Base-by-base conservation (phyloP, 2,113 vertebrate genomes). In the Poecile atricapillus region DNA sequence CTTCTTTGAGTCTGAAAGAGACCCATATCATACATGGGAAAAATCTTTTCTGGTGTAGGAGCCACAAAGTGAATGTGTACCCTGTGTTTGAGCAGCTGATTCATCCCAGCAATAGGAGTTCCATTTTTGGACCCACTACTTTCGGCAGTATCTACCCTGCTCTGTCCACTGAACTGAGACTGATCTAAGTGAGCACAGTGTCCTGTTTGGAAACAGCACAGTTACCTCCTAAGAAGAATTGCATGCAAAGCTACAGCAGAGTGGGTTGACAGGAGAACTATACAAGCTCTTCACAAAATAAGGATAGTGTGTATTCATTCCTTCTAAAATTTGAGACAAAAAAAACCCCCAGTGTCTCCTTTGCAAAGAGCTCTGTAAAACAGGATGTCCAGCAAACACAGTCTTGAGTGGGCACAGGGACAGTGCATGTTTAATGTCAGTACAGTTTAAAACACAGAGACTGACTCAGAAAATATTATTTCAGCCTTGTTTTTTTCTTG, bases 101-200 rank as follows among this genome's bases (percentile, higher is more conserved):
- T 62, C 15, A 56, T 44, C 37, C 31, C 64, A 89, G 55, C 14
- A 49, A 81, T 15, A 69, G 31, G 30, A 80, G 27, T 47, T 68
- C 35, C 41, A 44, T 30, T 69, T 89, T 44, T 49, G 21, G 37
- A 58, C 37, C 19, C 55, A 17, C 24, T 35, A 1, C 49, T 44
- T 30, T 25, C 8, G 27, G 47, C 59, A 56, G 11, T 7, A 60
- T 13, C 13, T 53, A 28, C 33, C 6, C 41, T 55, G 31, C 5
- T 17, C 62, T 4, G 7, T 25, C 37, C 6, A 13, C 55, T 28
- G 50, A 77, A n/a, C 13, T 65, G 18, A 53, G 83, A 28, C 25
- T 0, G 0, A 43, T 33, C 7, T 52, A 24, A 60, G 35, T 1
- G 10, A 69, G 69, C 9, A 15, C 2, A 0, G 25, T 25, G 6